A percentile compares a stretch with the other conserved stretches of the same genome.
phyloP scores from a whole-genome alignment of 2,113 vertebrate species.

The Neopipo cinnamomea region DNA sequence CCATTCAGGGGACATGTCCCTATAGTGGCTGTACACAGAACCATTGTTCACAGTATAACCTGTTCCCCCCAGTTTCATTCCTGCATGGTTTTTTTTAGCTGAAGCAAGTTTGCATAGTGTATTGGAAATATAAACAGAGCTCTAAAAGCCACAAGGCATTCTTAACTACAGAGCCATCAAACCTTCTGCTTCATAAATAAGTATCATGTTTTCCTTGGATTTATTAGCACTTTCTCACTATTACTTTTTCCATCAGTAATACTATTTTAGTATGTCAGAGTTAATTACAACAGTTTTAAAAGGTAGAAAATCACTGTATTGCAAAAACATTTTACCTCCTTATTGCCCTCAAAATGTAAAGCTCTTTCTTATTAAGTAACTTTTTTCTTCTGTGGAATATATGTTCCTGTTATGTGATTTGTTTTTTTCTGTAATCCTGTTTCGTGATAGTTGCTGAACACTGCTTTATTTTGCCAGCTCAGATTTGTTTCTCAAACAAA shows the following conservation, averaged over 20 bases:
- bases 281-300: not conserved
- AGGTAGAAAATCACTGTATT: not conserved
- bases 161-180: slow-evolving; percentile 32
- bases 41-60: not conserved
- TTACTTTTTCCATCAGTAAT: slow-evolving; percentile 37
- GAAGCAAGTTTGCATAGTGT: slow-evolving; percentile 23
- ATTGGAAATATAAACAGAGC: slow-evolving; percentile 56
- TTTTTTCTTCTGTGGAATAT: not conserved
- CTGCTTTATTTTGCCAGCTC: slow-evolving; percentile 7
- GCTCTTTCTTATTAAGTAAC: not conserved
- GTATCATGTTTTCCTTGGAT: slow-evolving; percentile 33
- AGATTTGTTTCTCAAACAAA: slow-evolving; percentile 30
- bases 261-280: slow-evolving; percentile 1
- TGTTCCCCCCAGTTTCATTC: not conserved
- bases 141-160: not conserved
- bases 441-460: slow-evolving; percentile 39
- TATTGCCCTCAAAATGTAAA: slow-evolving; percentile 9
- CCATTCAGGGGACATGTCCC: not conserved
- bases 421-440: slow-evolving; percentile 13
- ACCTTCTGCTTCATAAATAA: slow-evolving; percentile 36
- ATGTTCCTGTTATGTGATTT: not conserved
- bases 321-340: not conserved
- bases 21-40: not conserved
- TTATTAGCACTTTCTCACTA: slow-evolving; percentile 36
- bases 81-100: not conserved